Base-by-base conservation (phyloP, 2,888 invertebrate genomes). In the Alloscopus bannaensis region DNA sequence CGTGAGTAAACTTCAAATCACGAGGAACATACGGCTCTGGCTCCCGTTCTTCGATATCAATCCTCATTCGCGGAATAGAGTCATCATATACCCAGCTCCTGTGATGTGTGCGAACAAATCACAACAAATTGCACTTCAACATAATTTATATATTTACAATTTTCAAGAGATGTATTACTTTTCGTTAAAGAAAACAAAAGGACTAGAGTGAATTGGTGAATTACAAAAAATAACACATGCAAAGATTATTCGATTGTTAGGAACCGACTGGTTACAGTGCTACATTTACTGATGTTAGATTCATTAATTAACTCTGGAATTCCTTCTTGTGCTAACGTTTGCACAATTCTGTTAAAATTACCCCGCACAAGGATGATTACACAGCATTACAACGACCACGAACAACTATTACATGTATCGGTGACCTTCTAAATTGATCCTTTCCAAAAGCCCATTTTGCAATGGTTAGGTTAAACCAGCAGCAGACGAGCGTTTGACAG, bases 1-100 rank as follows among this genome's bases (percentile, higher is more conserved):
- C 72, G 68, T 82, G 82, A 26, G 68, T 64, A 50, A 73, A 80
- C 29, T 82, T 79, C 42, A 82, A 77, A 78, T 82, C 78, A n/a
- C 78, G 81, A 50, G 62, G 71, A 52, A 55, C 68, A 70, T 66
- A 76, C 1, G 66, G 68, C 52, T 70, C 40, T 11, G 55, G 75
- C 3, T 68, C 55, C 3, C 66, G 70, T 24, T 45, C 42, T 47
- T 80, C 77, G 6, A 77, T 55, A 22, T 77, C 64, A 42, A 77
- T 60, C 40, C 20, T 69, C 64, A 77, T 28, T 69, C 64, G 40
- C 69, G 77, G 77, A 77, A 77, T 62, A 77, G 77, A 6, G 77
- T 77, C 69, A 45, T 69, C 62, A 29, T 45, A 62, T 42, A 77
- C 69, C 77, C 77, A 77, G 20, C 52, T 69, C 64, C 20, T 73